These are phyloP conservation scores for Echinarachnius parma DNA, from an alignment of 53 echinoderm and acorn worm species.

Conservation along the genomic window DNA sequence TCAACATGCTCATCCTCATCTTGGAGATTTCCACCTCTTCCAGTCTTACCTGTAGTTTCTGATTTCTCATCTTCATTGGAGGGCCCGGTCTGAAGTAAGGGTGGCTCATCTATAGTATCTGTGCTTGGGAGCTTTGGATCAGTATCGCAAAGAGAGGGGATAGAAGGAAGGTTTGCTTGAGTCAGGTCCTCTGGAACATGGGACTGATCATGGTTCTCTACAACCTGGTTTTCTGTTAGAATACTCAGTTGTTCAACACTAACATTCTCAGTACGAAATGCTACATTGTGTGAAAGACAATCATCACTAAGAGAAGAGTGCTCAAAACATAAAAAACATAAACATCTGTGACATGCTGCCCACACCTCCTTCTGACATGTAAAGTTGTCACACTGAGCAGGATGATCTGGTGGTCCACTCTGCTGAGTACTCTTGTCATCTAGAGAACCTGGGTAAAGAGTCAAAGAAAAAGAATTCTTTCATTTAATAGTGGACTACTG, in stretches of 20 bases:
- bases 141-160: neutral
- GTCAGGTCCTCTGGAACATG: neutral
- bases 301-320: conserved; percentile 27
- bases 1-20: too few species aligned
- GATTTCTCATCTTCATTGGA: too few species aligned
- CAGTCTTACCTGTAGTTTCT: too few species aligned
- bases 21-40: neutral
- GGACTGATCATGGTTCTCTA: neutral
- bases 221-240: conserved; percentile 2
- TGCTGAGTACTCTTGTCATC: neutral
- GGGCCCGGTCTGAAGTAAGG: conserved; percentile 10
- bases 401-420: conserved; percentile 9
- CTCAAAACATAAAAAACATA: conserved; percentile 41
- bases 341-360: conserved; percentile 38
- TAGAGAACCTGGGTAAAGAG: neutral
- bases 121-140: neutral
- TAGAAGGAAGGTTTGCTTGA: neutral
- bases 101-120: neutral
- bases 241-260: conserved; percentile 11
- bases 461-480: too few species aligned
- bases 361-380: conserved; percentile 26
- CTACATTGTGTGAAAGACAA: conserved; percentile 33
- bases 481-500: too few species aligned
- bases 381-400: conserved; percentile 11
- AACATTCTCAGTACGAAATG: neutral